Base-by-base conservation (phyloP, 1,140 invertebrate species). In the Cepaea nemoralis region DNA sequence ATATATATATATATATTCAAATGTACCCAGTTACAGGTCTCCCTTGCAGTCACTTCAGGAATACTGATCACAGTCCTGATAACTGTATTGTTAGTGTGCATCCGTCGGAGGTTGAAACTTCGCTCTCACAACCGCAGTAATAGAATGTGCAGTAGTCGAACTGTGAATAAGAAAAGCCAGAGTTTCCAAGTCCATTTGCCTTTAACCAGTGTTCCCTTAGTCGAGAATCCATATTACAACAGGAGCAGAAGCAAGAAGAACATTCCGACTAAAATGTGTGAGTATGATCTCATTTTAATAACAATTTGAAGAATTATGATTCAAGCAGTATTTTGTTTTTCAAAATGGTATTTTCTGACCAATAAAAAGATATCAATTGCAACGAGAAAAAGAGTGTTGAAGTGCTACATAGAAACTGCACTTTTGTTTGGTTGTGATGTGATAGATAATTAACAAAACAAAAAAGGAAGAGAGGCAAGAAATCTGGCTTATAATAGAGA, bases 141-240 rank as follows among this genome's bases (percentile, higher is more conserved):
- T 0, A 77, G 55, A 22, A 79, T 16, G 59, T 48, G 19, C 33
- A 71, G 24, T 33, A 66, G 27, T 67, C 80, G 3, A 71, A 70
- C 22, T 77, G 82, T 35, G 77, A 55, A 3, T 78, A 75, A 0
- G 45, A 83, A 82, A 59, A 50, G 45, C 83, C 40, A 66, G 48
- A 81, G 79, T 12, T 71, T 76, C 35, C 82, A 85, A 42, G 90
- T 91, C 63, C 83, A 81, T 27, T 88, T 91, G 82, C 91, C 91
- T 24, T 83, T 91, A 8, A 88, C 86, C 24, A 82, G 88, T 0
- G 82, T 87, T 27, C 87, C 88, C 31, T 83, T 92, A 70, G 87
- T 91, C 24, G 88, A 90, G 75, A 92, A 92, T 85, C 91, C 89
- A n/a, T 90, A 91, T 59, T 92, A 92, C 83, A 83, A 77, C 39